Percentiles rank a stretch among this genome's conserved stretches.
These are phyloP conservation scores for Vesta saturnalis DNA, from an alignment of 2,888 invertebrate species.

Conservation along the genomic window DNA sequence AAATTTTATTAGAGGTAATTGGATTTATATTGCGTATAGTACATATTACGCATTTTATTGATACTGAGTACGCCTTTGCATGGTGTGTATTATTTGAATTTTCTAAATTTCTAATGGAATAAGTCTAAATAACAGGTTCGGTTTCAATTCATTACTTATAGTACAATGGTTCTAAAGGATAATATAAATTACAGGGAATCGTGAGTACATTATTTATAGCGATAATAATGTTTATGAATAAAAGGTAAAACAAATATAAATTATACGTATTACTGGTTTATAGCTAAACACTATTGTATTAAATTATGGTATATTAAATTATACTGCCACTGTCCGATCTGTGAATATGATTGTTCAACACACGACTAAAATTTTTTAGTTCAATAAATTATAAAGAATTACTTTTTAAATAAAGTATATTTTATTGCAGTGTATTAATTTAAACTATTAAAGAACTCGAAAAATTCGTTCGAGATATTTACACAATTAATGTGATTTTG, in stretches of 20 bases:
- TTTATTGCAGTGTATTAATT: too few species aligned
- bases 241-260: conserved; percentile 9
- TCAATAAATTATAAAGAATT: background rate
- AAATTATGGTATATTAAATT: background rate
- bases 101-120: conserved; percentile 1
- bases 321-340: background rate
- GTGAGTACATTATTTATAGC: conserved; percentile 8
- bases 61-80: background rate
- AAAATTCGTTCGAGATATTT: too few species aligned
- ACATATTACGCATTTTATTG: background rate
- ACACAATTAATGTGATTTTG: too few species aligned
- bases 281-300: conserved; percentile 1
- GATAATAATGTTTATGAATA: conserved; percentile 9
- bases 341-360: background rate
- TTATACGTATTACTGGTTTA: conserved; percentile 7
- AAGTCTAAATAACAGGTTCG: conserved; percentile 9
- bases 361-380: background rate
- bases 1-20: conserved; percentile 27
- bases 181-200: conserved; percentile 3
- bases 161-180: background rate
- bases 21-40: conserved; percentile 6
- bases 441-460: too few species aligned
- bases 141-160: conserved; percentile 9
- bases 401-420: background rate
- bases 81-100: background rate